A percentile compares a stretch with the other conserved stretches of the same genome.
These are phyloP conservation scores for Premnoplex brunnescens DNA, from an alignment of 2,797 vertebrate species.

Conservation along the genomic window DNA sequence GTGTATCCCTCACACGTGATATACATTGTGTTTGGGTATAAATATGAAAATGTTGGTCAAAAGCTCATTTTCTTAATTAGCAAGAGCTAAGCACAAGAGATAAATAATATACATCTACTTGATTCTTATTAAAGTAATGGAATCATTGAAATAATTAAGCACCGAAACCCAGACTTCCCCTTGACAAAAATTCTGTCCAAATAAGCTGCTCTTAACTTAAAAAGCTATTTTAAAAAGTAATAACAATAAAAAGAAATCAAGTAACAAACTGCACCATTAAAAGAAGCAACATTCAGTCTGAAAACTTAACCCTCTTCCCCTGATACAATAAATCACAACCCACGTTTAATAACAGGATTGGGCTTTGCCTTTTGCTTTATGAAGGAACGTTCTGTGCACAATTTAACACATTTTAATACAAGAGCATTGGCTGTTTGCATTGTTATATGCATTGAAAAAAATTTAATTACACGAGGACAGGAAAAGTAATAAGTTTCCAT, in stretches of 20 bases:
- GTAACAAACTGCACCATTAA: neutral
- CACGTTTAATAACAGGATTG: neutral
- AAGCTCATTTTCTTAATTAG: neutral
- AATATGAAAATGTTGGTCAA: neutral
- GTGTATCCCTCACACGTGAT: fast-evolving
- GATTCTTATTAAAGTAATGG: neutral
- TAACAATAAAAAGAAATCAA: neutral
- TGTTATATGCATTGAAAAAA: neutral
- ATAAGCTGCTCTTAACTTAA: neutral
- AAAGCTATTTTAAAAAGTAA: neutral
- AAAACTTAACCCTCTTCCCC: neutral
- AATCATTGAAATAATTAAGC: neutral
- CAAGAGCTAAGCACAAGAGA: neutral
- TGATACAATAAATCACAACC: neutral
- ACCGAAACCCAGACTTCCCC: neutral
- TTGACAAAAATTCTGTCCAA: neutral
- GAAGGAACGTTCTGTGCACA: neutral
- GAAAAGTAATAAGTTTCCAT: conserved; percentile 48
- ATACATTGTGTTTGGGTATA: fast-evolving
- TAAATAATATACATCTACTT: neutral
- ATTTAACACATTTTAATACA: conserved; percentile 23
- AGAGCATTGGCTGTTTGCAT: conserved; percentile 1
- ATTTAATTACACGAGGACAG: neutral
- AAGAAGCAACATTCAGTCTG: neutral
- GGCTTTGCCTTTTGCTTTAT: neutral